Evolutionary conservation across 2,888 invertebrate species (phyloP).

Genomic region (Troilus luridus): DNA sequence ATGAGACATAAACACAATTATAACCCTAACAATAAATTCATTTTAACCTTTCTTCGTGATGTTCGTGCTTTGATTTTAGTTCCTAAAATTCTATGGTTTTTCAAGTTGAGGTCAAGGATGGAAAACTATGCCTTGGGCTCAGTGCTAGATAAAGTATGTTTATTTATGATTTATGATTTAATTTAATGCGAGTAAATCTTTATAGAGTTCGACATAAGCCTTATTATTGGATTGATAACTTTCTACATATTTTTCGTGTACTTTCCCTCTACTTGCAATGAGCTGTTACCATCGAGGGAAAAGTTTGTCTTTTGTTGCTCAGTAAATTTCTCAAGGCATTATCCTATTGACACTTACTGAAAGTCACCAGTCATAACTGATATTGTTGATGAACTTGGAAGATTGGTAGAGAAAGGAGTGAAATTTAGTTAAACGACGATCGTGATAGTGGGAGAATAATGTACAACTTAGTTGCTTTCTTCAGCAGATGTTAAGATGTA

Average conservation of each 20-base stretch:
- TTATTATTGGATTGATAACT: neutral
- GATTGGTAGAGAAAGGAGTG: neutral
- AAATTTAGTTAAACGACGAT: neutral
- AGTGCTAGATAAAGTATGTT: too few relatives aligned
- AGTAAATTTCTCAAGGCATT: neutral
- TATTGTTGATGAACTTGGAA: neutral
- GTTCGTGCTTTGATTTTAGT: too few relatives aligned
- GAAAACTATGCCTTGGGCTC: too few relatives aligned
- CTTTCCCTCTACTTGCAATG: neutral
- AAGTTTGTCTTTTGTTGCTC: neutral
- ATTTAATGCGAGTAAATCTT: too few relatives aligned
- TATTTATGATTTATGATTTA: too few relatives aligned
- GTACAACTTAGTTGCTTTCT: too few relatives aligned
- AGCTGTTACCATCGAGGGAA: neutral
- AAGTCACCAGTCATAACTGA: neutral
- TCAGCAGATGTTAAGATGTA: too few relatives aligned
- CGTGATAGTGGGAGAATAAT: neutral
- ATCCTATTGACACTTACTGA: neutral
- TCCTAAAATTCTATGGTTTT: neutral
- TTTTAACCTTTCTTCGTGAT: too few relatives aligned
- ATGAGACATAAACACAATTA: neutral
- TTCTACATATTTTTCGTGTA: neutral
- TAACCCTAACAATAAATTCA: too few relatives aligned
- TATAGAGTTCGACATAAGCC: neutral
- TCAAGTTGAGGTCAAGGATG: too few relatives aligned